Evolutionary conservation across 2,797 vertebrate species (phyloP).

Genomic region (Pygocentrus nattereri): DNA sequence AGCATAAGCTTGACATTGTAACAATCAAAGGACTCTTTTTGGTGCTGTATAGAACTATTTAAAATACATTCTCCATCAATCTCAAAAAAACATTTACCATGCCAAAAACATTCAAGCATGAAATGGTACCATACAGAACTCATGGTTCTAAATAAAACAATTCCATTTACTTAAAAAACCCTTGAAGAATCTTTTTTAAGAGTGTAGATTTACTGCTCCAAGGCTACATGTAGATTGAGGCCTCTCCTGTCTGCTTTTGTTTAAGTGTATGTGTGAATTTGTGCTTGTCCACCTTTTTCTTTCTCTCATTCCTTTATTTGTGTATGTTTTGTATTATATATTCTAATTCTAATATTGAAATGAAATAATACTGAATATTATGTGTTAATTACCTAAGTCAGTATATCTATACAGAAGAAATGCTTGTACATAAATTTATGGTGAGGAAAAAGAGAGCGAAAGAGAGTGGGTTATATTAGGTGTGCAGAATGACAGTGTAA

Average conservation of each 20-base stretch:
- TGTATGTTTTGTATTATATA: slow-evolving; percentile 1
- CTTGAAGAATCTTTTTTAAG: too few relatives aligned
- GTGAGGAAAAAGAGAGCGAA: neutral
- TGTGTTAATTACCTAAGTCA: neutral
- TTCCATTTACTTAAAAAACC: too few relatives aligned
- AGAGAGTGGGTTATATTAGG: neutral
- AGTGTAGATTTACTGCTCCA: neutral
- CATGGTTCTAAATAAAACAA: too few relatives aligned
- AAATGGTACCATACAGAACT: too few relatives aligned
- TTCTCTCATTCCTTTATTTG: slow-evolving; percentile 17
- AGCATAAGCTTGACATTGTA: too few relatives aligned
- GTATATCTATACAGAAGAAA: neutral
- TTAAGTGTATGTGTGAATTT: neutral
- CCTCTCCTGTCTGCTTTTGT: neutral
- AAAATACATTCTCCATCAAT: too few relatives aligned
- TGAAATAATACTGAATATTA: too few relatives aligned
- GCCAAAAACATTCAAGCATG: too few relatives aligned
- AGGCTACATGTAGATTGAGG: neutral
- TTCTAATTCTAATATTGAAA: too few relatives aligned
- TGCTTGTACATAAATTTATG: neutral
- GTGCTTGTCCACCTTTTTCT: slow-evolving; percentile 8
- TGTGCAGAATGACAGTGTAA: neutral
- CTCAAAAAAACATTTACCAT: too few relatives aligned
- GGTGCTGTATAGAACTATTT: too few relatives aligned
- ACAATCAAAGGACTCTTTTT: too few relatives aligned